Conservation (phyloP, 2,797 vertebrate genomes). For the Phaenicophaeus curvirostris region DNA sequence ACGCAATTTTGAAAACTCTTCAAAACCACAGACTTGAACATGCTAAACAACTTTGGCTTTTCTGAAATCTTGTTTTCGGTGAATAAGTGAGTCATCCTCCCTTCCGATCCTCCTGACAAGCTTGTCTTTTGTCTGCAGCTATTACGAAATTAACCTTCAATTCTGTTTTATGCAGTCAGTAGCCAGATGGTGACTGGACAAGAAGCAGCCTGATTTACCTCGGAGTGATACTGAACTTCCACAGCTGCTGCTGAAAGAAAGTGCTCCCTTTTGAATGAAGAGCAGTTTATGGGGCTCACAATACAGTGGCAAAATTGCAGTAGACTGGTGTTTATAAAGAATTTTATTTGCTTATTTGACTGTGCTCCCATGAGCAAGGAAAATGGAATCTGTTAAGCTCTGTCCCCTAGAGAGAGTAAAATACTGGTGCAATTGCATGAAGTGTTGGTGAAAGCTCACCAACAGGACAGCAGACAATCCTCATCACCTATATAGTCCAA, state of each 20-base stretch:
- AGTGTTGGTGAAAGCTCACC: not conserved
- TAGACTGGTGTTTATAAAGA: not conserved
- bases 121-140: not conserved
- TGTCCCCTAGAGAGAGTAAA: not conserved
- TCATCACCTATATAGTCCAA: not conserved
- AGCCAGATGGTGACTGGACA: slow-evolving; percentile 35
- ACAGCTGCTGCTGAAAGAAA: not conserved
- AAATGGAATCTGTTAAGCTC: not conserved
- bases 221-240: not conserved
- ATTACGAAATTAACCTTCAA: not conserved
- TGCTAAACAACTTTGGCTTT: not conserved
- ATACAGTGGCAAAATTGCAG: not conserved
- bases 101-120: not conserved
- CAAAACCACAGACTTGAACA: not conserved
- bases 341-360: not conserved
- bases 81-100: not conserved
- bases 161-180: slow-evolving; percentile 11
- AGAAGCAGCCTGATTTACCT: slow-evolving; percentile 26
- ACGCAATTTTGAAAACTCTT: not conserved
- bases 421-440: not conserved
- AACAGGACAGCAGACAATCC: not conserved
- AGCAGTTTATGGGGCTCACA: not conserved
- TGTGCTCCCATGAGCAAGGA: not conserved
- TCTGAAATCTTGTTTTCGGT: not conserved
- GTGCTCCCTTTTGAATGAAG: not conserved